Evolutionary conservation across 37 sponge, comb jelly and placozoan species (phyloP), one percentile per base, ranked within the genome.

Genomic region (Aplysina aerophoba): DNA sequence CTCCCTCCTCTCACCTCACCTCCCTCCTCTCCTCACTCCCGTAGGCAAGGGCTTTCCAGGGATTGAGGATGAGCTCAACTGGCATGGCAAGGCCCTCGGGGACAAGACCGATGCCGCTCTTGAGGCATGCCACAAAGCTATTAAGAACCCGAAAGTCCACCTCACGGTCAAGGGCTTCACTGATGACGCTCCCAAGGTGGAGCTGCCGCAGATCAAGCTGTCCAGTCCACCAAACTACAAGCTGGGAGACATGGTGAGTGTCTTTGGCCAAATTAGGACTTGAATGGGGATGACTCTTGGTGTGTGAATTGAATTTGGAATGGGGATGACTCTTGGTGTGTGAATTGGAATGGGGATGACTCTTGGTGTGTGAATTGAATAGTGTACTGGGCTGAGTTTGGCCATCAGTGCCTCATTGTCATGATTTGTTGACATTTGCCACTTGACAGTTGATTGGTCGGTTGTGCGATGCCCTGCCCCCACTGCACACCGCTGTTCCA

Each of bases 71-170:
- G 20, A 79, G 87, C 81, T 79, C 79, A 89, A 94, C 79, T 96
- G 94, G 94, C 97, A 96, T 85, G 94, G 97, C 1, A 95, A 95
- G 86, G 82, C 96, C 31, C 92, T 97, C 25, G 96, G 93, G 21
- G 58, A 80, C 59, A 68, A 92, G 77, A 72, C 94, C 1, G 92
- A 77, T 27, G 64, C 55, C 41, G 84, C 92, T 35, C 79, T 95
- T 16, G 87, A 85, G 44, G 92, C 94, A 31, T 71, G 95, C 37
- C 79, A 91, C 84, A 81, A 30, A 16, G 83, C 31, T 14, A 94
- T 96, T 64, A 54, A 55, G 37, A 92, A 94, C 82, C 87, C 74
- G n/a, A 92, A 92, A 25, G 19, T 93, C 44, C 58, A 60, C 12
- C 94, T 90, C 17, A 36, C 37, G 24, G 24, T 36, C 2, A 86